phyloP scores from a whole-genome alignment of 2,113 vertebrate species.

The Anolis sagrei region DNA sequence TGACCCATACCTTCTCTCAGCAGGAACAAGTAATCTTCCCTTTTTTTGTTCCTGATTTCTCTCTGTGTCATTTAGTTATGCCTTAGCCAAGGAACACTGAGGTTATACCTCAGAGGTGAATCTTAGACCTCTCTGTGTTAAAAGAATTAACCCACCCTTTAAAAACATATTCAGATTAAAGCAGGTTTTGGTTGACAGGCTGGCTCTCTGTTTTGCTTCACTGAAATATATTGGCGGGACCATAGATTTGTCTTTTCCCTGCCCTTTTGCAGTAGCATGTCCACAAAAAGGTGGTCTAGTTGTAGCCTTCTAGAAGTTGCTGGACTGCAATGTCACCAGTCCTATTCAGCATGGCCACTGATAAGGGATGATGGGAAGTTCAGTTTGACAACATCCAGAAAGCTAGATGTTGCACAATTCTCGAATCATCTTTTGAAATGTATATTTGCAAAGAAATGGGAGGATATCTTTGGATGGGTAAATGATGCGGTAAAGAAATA shows the following conservation, averaged over 20 bases:
- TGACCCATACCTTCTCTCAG: not conserved
- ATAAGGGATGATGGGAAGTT: too few relatives aligned
- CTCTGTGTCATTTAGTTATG: not conserved
- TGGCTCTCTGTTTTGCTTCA: not conserved
- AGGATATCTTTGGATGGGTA: constrained; percentile 13
- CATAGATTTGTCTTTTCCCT: constrained; percentile 3
- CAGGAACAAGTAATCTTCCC: not conserved
- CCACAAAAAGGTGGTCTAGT: not conserved
- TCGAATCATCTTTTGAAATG: constrained; percentile 11
- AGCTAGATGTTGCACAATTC: not conserved
- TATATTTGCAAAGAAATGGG: constrained; percentile 32
- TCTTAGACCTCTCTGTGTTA: not conserved
- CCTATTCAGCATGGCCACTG: too few relatives aligned
- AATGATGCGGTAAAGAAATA: constrained; percentile 28
- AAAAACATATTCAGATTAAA: not conserved
- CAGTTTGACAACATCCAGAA: too few relatives aligned
- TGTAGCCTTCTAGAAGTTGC: too few relatives aligned
- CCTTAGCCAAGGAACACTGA: not conserved
- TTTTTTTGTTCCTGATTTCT: not conserved
- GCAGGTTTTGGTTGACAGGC: not conserved
- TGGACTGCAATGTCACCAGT: too few relatives aligned
- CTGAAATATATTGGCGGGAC: not conserved
- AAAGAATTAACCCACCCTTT: not conserved
- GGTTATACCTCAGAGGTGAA: not conserved
- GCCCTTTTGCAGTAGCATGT: constrained; percentile 16